Conservation (phyloP, 2,113 vertebrate species). For the Neopipo cinnamomea region DNA sequence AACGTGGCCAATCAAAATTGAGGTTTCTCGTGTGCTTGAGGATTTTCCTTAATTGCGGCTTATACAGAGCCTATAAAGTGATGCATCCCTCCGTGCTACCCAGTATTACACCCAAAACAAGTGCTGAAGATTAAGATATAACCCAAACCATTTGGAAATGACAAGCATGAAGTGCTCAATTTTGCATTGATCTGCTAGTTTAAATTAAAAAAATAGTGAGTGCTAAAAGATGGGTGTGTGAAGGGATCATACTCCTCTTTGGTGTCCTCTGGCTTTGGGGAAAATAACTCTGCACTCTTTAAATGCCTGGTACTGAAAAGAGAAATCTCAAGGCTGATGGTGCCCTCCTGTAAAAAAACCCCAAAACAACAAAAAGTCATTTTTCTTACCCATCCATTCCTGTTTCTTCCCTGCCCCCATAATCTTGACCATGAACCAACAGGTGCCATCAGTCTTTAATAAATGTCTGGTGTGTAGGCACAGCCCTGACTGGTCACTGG, state of each 20-base stretch:
- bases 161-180: background rate
- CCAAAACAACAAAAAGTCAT: background rate
- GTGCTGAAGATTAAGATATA: slow-evolving; percentile 13
- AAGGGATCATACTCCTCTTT: background rate
- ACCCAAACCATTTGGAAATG: background rate
- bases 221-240: background rate
- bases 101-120: background rate
- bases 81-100: background rate
- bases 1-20: slow-evolving; percentile 13
- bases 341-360: background rate
- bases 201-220: background rate
- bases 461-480: background rate
- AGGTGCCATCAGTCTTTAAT: background rate
- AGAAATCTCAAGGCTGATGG: background rate
- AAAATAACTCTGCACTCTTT: background rate
- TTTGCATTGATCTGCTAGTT: background rate
- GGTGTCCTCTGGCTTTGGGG: background rate
- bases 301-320: background rate
- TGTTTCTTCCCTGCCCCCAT: background rate
- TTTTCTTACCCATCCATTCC: background rate
- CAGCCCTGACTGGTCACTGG: background rate
- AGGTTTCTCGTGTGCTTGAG: background rate
- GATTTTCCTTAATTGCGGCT: background rate
- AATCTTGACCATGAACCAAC: background rate
- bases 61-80: background rate